Base-by-base conservation (phyloP, 2,113 vertebrate species). In the Mustela lutreola region DNA sequence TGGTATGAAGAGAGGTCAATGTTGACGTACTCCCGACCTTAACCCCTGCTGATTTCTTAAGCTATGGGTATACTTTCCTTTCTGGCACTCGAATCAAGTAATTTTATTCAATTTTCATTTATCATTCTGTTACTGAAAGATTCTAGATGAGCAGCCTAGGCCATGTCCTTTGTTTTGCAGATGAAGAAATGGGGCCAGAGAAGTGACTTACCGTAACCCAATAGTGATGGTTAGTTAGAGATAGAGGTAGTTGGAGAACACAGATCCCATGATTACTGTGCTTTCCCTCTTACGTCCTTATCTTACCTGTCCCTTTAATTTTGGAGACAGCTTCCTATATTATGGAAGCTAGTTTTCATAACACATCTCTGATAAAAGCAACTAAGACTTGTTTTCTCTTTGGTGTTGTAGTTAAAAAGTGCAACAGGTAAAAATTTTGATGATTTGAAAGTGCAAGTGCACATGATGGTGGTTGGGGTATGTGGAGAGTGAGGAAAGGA, bases 1-100 rank as follows among this genome's bases (percentile, higher is more conserved):
- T 48, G 89, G 56, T 9, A 60, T 73, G 97, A 96, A 65, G 73
- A 90, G 89, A 96, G 92, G 80, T 80, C 96, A 48, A 36, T 82
- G 83, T 62, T 83, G 95, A 83, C 60, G 42, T n/a, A 26, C n/a
- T 93, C 65, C 76, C 84, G 81, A 24, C 36, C 88, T 92, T 39
- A 83, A 56, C 10, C 86, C 78, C 65, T 18, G 84, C 87, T 92
- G 63, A 88, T 84, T 93, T 96, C 89, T 92, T 93, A 58, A 73
- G 45, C 50, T 71, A 36, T 96, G 67, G 76, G 42, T 87, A 12
- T 80, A 24, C 45, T 94, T 96, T 93, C 48, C 79, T 86, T 89
- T 85, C 78, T 65, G 92, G 94, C 6, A 60, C 19, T 71, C 22
- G 11, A 58, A 83, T 90, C 33, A 56, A 58, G 21, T 65, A 63